Base-by-base conservation (phyloP, 2,113 vertebrate genomes). In the Ameiurus melas region DNA sequence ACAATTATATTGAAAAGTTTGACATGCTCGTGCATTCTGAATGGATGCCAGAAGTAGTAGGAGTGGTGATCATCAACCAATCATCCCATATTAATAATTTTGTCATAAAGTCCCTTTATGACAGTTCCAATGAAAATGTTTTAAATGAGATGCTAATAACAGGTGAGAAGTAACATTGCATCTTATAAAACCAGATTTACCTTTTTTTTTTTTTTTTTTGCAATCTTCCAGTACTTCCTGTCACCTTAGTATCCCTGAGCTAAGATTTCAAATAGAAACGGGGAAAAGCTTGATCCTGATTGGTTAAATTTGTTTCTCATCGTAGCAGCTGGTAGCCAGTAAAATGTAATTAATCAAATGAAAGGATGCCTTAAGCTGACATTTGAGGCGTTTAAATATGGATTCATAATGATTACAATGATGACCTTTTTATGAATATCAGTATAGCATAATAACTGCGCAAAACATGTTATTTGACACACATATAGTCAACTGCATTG, bases 141-240 rank as follows among this genome's bases (percentile, higher is more conserved):
- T 60, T 7, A 22, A 60, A 60, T 22, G 20, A 6, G 58, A 22
- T 60, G 19, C 58, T 60, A 60, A 20, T 60, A 19, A 17, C 19
- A 57, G 16, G 16, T 0, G 55, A 57, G 55, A 57, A 55, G 22
- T 60, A 60, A 60, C 5, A 60, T 60, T 17, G 13, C 20, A 19
- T 58, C 4, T 58, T 20, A 55, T 55, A 16, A 55, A 55, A 51
- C 47, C 47, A 51, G 53, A 14, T 55, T 55, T 55, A 55, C 53
- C 3, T 0, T 55, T 55, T 0, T 55, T 13, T 55, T 3, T 16
- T 10, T 53, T 1, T 13, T 53, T 13, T 0, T 6, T 5, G 2
- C 43, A 43, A 43, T 5, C 47, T 3, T 51, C 47, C 47, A 10
- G 47, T 51, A 51, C 9, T 51, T 51, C 47, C 53, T 55, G 53